These are phyloP conservation scores for Microtus ochrogaster DNA, from an alignment of 2,113 vertebrate genomes.

Conservation along the genomic window DNA sequence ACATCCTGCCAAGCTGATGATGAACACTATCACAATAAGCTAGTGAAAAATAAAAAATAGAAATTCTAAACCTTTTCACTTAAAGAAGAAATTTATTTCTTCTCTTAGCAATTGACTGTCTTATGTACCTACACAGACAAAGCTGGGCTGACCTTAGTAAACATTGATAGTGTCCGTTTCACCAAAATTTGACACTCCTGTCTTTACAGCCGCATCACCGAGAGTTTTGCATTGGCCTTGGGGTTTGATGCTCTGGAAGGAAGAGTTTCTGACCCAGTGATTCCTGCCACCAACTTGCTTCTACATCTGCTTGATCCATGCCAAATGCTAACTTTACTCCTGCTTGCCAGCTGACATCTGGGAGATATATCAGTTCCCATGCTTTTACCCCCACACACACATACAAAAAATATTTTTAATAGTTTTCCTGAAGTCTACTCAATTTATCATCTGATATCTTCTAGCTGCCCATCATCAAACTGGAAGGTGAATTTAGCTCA, in stretches of 20 bases:
- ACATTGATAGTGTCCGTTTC: background rate
- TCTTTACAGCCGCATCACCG: background rate
- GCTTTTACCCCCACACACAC: too few relatives aligned
- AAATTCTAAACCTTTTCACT: background rate
- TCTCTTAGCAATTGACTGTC: background rate
- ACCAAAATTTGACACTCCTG: background rate
- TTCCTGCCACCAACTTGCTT: background rate
- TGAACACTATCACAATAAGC: background rate
- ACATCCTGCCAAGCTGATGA: background rate
- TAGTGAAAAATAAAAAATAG: background rate
- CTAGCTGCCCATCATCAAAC: background rate
- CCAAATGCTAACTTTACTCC: too few relatives aligned
- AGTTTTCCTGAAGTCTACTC: background rate
- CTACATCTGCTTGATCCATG: background rate
- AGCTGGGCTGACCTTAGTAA: background rate
- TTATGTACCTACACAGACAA: background rate
- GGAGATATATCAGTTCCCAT: background rate
- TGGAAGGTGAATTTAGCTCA: background rate
- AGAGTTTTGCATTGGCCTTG: background rate
- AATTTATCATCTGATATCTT: background rate
- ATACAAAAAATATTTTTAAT: background rate
- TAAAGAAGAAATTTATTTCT: background rate
- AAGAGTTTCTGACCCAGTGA: background rate
- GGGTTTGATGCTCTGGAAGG: background rate
- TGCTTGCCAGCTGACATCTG: background rate